Percentiles rank a stretch among this genome's conserved stretches.
Evolutionary conservation across 1,140 invertebrate genomes (phyloP).

Genomic region (Temnothorax nylanderi): DNA sequence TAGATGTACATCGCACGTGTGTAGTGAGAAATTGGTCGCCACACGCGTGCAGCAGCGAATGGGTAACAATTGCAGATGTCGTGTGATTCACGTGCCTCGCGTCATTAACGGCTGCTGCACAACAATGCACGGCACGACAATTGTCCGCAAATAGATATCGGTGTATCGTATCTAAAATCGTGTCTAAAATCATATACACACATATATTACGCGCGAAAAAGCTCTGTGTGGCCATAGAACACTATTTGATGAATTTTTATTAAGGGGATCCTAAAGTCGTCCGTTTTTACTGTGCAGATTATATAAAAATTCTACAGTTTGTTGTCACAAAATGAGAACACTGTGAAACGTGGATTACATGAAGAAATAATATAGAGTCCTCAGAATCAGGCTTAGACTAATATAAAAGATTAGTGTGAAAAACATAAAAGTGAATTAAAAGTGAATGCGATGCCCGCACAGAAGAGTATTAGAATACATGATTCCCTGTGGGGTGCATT

Average conservation of each 20-base stretch:
- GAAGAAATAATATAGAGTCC: too few relatives aligned
- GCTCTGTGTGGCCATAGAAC: not conserved
- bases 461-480: too few relatives aligned
- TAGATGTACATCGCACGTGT: not conserved
- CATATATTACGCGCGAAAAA: constrained; percentile 31
- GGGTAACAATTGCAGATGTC: constrained; percentile 54
- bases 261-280: not conserved
- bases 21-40: constrained; percentile 26
- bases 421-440: too few relatives aligned
- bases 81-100: constrained; percentile 41
- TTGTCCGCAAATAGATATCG: constrained; percentile 54
- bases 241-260: not conserved
- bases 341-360: too few relatives aligned
- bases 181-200: too few relatives aligned
- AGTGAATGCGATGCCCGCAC: too few relatives aligned
- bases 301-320: too few relatives aligned
- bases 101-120: constrained; percentile 56
- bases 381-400: too few relatives aligned
- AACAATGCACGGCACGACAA: constrained; percentile 33
- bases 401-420: too few relatives aligned
- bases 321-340: too few relatives aligned
- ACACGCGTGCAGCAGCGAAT: not conserved
- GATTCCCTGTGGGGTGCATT: too few relatives aligned
- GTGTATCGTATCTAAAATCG: not conserved
- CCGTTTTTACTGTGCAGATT: too few relatives aligned